Evolutionary conservation across 2,797 vertebrate genomes (phyloP).

Genomic region (Hypotaenidia okinawae): DNA sequence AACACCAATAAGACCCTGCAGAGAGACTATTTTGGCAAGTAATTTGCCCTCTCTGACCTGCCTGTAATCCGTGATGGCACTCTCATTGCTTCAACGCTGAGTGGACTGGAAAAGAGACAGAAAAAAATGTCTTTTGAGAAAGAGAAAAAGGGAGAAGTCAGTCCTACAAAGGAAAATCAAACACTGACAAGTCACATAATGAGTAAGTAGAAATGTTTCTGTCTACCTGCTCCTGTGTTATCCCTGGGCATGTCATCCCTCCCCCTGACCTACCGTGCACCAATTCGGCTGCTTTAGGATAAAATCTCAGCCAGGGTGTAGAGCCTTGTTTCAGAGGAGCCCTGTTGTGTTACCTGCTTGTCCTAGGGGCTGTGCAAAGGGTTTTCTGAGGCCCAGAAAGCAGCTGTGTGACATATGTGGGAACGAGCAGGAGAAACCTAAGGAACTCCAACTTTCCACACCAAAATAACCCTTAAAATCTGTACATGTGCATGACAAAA

Average conservation of each 20-base stretch:
- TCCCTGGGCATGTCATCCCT: background rate
- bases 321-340: background rate
- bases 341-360: background rate
- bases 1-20: conserved; percentile 41
- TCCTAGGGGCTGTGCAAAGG: background rate
- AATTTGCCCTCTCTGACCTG: conserved; percentile 67
- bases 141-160: background rate
- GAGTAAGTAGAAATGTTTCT: background rate
- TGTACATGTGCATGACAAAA: background rate
- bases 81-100: conserved; percentile 24
- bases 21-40: conserved; percentile 61
- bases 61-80: conserved; percentile 42
- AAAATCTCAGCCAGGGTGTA: background rate
- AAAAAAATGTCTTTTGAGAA: background rate
- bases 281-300: background rate
- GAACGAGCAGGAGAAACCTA: background rate
- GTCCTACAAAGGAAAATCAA: background rate
- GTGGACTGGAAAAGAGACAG: conserved; percentile 16
- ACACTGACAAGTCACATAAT: background rate
- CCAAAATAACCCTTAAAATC: background rate
- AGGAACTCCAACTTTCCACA: background rate
- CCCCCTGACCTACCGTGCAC: accelerated
- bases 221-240: background rate
- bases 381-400: background rate
- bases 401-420: accelerated